phyloP scores from a whole-genome alignment of 1,140 invertebrate species.

The Heliconius hewitsoni region DNA sequence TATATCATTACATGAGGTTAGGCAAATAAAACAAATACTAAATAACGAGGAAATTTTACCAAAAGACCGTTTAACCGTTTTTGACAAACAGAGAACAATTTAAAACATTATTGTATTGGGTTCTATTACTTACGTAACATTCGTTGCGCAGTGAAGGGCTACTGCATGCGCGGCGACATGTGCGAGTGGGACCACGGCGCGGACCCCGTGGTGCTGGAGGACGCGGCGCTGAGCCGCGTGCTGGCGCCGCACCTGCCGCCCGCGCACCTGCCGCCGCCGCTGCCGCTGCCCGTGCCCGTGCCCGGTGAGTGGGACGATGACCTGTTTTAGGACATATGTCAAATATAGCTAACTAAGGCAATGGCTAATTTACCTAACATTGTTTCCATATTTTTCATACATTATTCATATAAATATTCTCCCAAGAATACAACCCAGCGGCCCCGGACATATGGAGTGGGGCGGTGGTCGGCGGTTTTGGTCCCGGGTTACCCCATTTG shows the following conservation, averaged over 20 bases:
- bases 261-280: background rate
- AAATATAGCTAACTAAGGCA: no score
- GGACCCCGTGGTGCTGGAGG: conserved; percentile 96
- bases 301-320: background rate
- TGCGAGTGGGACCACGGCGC: conserved; percentile 97
- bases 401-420: no score
- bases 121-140: no score
- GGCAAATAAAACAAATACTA: background rate
- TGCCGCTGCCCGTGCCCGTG: conserved; percentile 53
- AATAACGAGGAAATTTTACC: no score
- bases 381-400: background rate
- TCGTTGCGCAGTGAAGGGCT: conserved; percentile 89
- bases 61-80: no score
- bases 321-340: no score
- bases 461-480: conserved; percentile 65
- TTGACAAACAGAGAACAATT: background rate
- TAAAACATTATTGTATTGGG: background rate
- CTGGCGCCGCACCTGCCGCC: conserved; percentile 66
- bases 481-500: conserved; percentile 52
- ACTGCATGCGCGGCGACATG: conserved; percentile 96
- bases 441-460: conserved; percentile 88
- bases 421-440: conserved; percentile 91
- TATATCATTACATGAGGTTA: no score
- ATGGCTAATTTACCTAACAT: no score
- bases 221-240: conserved; percentile 82